Evolutionary conservation across 1,140 invertebrate genomes (phyloP).

Genomic region (Zaprionus capensis): DNA sequence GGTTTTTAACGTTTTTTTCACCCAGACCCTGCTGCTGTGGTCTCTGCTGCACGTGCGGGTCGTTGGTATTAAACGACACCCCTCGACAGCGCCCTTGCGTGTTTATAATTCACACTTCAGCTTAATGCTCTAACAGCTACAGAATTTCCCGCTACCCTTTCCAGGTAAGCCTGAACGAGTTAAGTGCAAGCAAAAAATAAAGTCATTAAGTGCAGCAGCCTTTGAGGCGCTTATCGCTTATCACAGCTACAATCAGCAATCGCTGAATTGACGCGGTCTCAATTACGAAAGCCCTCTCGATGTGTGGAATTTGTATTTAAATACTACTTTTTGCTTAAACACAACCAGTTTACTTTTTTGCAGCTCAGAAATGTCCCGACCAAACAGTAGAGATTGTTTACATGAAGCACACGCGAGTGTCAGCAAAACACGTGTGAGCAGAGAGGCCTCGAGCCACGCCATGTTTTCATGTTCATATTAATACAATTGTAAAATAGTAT

Average conservation of each 20-base stretch:
- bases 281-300: neutral
- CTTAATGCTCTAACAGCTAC: constrained; percentile 48
- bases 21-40: constrained; percentile 5
- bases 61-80: constrained; percentile 49
- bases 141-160: neutral
- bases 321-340: neutral
- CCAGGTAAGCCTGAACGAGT: neutral
- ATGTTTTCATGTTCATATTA: too few species aligned
- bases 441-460: neutral
- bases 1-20: constrained; percentile 42
- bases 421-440: neutral
- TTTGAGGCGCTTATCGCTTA: constrained; percentile 44
- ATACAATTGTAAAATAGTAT: too few species aligned
- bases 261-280: constrained; percentile 52
- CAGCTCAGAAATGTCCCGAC: neutral
- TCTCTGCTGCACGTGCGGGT: constrained; percentile 36
- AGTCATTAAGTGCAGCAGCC: constrained; percentile 62
- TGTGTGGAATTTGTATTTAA: neutral
- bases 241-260: constrained; percentile 26
- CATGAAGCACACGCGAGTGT: neutral
- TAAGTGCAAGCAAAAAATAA: constrained; percentile 42
- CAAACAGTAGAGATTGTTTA: neutral
- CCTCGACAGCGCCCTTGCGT: constrained; percentile 57
- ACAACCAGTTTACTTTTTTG: neutral
- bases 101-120: constrained; percentile 79